These are phyloP conservation scores for Pocillopora verrucosa DNA, from an alignment of 64 coral and sea anemone genomes.

Conservation along the genomic window DNA sequence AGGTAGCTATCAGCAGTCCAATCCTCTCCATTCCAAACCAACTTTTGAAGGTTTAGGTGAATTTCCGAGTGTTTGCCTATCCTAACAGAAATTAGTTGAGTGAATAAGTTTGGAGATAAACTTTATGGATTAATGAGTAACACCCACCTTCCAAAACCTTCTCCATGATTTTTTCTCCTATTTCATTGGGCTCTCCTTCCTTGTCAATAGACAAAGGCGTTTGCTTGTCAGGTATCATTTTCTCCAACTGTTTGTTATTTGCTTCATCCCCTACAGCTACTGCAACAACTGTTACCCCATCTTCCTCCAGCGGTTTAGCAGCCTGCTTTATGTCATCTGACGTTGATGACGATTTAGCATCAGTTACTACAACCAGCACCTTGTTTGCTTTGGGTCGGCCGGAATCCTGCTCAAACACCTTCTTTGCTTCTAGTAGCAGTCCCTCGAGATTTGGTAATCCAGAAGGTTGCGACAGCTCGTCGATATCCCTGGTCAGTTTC, in stretches of 20 bases:
- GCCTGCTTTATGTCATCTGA: slow-evolving; percentile 23
- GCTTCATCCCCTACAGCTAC: slow-evolving; percentile 46
- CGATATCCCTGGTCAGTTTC: slow-evolving; percentile 15
- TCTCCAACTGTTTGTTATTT: slow-evolving; percentile 11
- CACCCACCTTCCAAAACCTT: slow-evolving; percentile 57
- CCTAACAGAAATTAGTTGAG: too few relatives aligned
- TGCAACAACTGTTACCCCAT: slow-evolving; percentile 40
- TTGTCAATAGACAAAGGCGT: slow-evolving; percentile 29
- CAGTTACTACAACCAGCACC: slow-evolving; percentile 68
- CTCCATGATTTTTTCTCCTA: slow-evolving; percentile 60
- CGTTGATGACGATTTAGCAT: slow-evolving; percentile 23
- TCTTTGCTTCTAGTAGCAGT: slow-evolving; percentile 39
- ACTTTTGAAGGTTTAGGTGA: too few relatives aligned
- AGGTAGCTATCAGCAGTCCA: too few relatives aligned
- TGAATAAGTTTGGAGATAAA: too few relatives aligned
- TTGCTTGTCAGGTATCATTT: slow-evolving; percentile 15
- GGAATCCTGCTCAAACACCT: slow-evolving; percentile 49
- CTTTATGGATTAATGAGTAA: not conserved
- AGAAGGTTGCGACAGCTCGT: slow-evolving; percentile 3
- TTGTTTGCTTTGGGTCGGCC: slow-evolving; percentile 41
- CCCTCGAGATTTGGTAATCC: slow-evolving; percentile 33
- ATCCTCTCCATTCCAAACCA: too few relatives aligned
- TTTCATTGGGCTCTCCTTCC: slow-evolving; percentile 30
- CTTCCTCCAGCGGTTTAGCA: slow-evolving; percentile 38
- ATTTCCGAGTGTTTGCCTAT: too few relatives aligned